Evolutionary conservation across 1,140 invertebrate species (phyloP).

Genomic region (Hypothenemus hampei): DNA sequence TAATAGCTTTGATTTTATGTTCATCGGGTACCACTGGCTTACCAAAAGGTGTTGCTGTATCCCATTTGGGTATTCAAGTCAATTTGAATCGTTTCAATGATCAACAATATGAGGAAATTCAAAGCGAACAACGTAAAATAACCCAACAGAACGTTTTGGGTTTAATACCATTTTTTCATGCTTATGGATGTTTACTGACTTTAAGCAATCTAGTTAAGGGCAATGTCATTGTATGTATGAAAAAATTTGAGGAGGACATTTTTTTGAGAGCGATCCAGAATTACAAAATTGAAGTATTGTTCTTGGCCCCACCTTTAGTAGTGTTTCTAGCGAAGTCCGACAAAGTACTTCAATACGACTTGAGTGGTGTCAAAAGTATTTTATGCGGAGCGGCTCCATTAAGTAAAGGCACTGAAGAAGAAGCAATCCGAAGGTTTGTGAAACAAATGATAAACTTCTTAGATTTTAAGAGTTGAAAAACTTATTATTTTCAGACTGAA

Average conservation of each 20-base stretch:
- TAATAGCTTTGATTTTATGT: slow-evolving; percentile 46
- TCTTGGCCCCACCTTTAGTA: slow-evolving; percentile 54
- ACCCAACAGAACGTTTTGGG: too few relatives aligned
- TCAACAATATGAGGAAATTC: background rate
- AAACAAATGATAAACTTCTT: background rate
- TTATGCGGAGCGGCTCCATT: slow-evolving; percentile 50
- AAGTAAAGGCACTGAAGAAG: slow-evolving; percentile 41
- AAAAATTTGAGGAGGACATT: slow-evolving; percentile 55
- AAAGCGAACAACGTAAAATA: too few relatives aligned
- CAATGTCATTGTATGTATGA: slow-evolving; percentile 37
- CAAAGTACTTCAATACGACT: slow-evolving; percentile 45
- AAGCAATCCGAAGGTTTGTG: slow-evolving; percentile 41
- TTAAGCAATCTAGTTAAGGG: slow-evolving; percentile 18
- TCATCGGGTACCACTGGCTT: slow-evolving; percentile 67
- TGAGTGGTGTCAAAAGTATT: slow-evolving; percentile 45
- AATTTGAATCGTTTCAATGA: background rate
- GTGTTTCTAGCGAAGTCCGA: slow-evolving; percentile 53
- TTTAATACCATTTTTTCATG: slow-evolving; percentile 39
- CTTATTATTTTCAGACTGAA: too few relatives aligned
- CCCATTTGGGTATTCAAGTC: slow-evolving; percentile 48
- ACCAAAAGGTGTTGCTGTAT: slow-evolving; percentile 74
- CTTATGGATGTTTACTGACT: slow-evolving; percentile 28
- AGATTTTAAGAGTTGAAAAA: too few relatives aligned
- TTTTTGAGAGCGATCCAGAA: slow-evolving; percentile 53
- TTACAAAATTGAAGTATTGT: slow-evolving; percentile 51